Conservation (phyloP, 2,113 vertebrate species). For the Elephantulus edwardii region DNA sequence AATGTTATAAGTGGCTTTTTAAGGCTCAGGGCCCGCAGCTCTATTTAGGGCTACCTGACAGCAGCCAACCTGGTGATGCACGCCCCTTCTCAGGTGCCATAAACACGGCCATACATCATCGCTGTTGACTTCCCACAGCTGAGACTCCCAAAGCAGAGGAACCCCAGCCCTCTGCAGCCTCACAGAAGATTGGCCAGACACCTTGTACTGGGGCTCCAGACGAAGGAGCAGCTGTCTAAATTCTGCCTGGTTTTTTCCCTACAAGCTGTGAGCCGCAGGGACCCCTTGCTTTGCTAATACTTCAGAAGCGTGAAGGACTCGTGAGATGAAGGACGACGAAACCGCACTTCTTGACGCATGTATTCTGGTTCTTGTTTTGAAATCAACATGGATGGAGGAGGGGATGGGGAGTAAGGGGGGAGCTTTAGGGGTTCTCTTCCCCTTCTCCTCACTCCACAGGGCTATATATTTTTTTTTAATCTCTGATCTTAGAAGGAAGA, state of each 20-base stretch:
- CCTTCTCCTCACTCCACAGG: too few species aligned
- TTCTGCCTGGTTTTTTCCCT: background rate
- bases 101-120: constrained; percentile 39
- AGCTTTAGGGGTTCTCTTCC: accelerated
- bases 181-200: background rate
- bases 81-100: background rate
- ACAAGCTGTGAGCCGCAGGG: background rate
- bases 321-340: accelerated
- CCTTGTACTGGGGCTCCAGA: background rate
- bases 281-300: background rate
- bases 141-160: constrained; percentile 24
- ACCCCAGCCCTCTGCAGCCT: background rate
- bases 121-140: constrained; percentile 19
- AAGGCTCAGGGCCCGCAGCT: background rate
- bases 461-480: background rate
- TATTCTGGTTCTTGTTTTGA: background rate
- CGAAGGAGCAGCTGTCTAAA: background rate
- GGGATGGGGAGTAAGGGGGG: background rate
- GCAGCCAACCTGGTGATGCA: background rate
- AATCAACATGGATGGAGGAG: background rate
- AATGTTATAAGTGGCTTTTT: background rate
- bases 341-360: background rate
- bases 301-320: background rate
- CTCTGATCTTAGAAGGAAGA: background rate
- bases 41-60: background rate